These are phyloP conservation scores for Xenentodon cancila DNA, from an alignment of 2,797 vertebrate species.

Conservation along the genomic window DNA sequence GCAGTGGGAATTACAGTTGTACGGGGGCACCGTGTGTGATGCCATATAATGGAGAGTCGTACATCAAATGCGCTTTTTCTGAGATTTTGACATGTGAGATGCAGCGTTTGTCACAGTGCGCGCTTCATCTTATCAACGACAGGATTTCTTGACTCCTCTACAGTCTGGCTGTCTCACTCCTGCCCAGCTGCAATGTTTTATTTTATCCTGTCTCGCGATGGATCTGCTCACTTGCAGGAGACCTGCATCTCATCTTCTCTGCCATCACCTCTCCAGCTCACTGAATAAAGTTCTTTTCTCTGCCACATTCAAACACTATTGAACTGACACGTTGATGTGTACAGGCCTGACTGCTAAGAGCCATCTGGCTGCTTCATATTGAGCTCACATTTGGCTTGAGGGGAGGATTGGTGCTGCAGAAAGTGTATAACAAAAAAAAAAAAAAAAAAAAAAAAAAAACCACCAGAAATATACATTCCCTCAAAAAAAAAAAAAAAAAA, in stretches of 20 bases:
- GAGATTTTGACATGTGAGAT: background rate
- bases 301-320: conserved; percentile 74
- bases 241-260: conserved; percentile 32
- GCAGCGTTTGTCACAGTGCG: conserved; percentile 2
- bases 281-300: conserved; percentile 65
- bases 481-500: background rate
- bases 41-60: conserved; percentile 5
- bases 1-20: background rate
- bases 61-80: background rate
- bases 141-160: conserved; percentile 31
- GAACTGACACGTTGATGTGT: conserved; percentile 77
- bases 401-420: conserved; percentile 13
- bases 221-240: conserved; percentile 41
- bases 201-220: conserved; percentile 28
- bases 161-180: conserved; percentile 12
- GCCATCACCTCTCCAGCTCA: conserved; percentile 34
- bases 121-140: background rate
- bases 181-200: background rate
- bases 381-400: conserved; percentile 41
- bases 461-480: background rate
- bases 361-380: conserved; percentile 61
- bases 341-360: conserved; percentile 64
- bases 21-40: background rate
- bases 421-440: background rate
- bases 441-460: too few species aligned